These are phyloP conservation scores for Buphagus erythrorhynchus DNA, from an alignment of 2,797 vertebrate species.

Conservation along the genomic window DNA sequence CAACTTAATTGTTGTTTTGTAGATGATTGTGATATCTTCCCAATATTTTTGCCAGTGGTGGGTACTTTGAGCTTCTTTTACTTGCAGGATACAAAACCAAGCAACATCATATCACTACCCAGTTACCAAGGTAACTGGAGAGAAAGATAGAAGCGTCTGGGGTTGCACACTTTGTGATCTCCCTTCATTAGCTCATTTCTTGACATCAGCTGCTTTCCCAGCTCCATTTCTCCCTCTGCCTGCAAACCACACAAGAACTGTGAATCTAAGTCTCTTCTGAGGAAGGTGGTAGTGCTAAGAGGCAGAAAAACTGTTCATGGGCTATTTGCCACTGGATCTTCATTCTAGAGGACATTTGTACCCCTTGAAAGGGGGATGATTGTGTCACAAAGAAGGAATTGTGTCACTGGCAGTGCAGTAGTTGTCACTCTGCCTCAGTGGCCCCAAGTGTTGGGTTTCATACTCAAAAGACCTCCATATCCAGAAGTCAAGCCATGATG, in stretches of 20 bases:
- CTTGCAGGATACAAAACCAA: constrained; percentile 42
- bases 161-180: constrained; percentile 68
- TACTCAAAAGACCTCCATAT: not conserved
- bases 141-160: constrained; percentile 38
- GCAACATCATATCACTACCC: constrained; percentile 51
- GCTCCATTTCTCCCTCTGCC: not conserved
- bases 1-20: constrained; percentile 43
- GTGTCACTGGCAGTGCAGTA: no score
- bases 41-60: constrained; percentile 48
- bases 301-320: not conserved
- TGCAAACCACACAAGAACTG: not conserved
- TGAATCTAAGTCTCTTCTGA: rapidly evolving
- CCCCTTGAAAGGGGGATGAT: not conserved
- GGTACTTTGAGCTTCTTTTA: constrained; percentile 49
- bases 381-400: not conserved
- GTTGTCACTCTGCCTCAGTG: not conserved
- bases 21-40: constrained; percentile 2
- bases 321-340: not conserved
- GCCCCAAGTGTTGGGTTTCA: not conserved
- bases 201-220: not conserved
- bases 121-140: constrained; percentile 71
- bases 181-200: constrained; percentile 66
- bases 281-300: not conserved
- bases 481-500: not conserved
- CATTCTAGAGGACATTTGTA: rapidly evolving